A percentile compares a stretch with the other conserved stretches of the same genome.
Evolutionary conservation across 2,113 vertebrate genomes (phyloP).

Genomic region (Boulengeromyrus knoepffleri): DNA sequence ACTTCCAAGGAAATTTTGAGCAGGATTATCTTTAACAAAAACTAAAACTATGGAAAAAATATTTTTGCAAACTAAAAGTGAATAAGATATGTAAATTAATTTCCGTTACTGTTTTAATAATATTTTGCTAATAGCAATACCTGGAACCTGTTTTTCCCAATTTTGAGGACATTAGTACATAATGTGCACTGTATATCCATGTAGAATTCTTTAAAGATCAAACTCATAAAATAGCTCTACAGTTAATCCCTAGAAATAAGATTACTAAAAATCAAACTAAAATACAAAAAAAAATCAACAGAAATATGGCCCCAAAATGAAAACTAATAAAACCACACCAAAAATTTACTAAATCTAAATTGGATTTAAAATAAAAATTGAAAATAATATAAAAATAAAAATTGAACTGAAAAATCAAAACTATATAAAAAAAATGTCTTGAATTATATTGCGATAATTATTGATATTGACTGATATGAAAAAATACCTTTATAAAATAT

Average conservation of each 20-base stretch:
- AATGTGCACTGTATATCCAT: background rate
- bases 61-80: background rate
- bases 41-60: background rate
- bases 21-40: background rate
- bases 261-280: background rate
- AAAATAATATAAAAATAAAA: background rate
- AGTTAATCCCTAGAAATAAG: background rate
- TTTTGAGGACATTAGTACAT: background rate
- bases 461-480: background rate
- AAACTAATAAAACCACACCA: background rate
- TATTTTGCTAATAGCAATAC: background rate
- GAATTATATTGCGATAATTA: background rate
- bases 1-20: background rate
- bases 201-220: background rate
- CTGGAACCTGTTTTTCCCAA: background rate
- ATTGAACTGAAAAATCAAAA: background rate
- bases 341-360: background rate
- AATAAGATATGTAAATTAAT: background rate
- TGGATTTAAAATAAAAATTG: background rate
- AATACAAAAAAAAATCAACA: background rate
- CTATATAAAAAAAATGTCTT: background rate
- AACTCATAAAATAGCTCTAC: background rate
- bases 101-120: background rate
- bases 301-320: background rate
- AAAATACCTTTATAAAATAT: background rate